Percentiles rank a stretch among this genome's conserved stretches.
phyloP scores from a whole-genome alignment of 2,797 vertebrate genomes.

The Hipposideros larvatus region DNA sequence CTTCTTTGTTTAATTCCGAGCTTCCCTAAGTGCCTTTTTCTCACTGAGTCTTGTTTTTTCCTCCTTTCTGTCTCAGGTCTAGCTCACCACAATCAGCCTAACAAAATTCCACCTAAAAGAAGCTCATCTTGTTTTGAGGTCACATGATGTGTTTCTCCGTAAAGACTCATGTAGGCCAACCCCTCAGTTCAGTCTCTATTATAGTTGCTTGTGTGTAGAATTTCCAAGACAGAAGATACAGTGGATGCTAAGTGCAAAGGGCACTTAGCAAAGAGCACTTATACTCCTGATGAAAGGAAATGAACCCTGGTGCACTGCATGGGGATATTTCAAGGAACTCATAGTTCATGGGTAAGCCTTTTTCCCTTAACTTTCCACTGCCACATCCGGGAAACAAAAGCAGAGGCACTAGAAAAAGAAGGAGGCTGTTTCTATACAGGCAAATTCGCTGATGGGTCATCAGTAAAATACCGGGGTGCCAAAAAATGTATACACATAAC shows the following conservation, averaged over 20 bases:
- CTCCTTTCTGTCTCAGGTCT: slow-evolving; percentile 29
- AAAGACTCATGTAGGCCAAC: not conserved
- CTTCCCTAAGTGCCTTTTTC: slow-evolving; percentile 64
- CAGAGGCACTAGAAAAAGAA: not conserved
- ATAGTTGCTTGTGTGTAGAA: not conserved
- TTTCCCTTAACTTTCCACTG: not conserved
- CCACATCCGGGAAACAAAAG: not conserved
- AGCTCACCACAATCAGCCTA: not conserved
- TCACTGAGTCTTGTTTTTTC: slow-evolving; percentile 43
- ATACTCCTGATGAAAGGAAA: not conserved
- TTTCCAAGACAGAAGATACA: slow-evolving; percentile 56
- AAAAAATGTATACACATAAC: no score
- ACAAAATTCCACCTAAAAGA: slow-evolving; percentile 58
- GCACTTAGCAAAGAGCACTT: not conserved
- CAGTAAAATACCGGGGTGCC: not conserved
- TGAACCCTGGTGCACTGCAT: not conserved
- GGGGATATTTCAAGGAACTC: not conserved
- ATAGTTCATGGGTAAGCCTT: not conserved
- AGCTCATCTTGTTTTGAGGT: not conserved
- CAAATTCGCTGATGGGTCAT: not conserved
- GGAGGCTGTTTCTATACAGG: not conserved
- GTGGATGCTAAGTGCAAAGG: slow-evolving; percentile 12
- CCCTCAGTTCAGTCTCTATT: not conserved
- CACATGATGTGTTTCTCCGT: slow-evolving; percentile 19
- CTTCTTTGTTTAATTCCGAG: slow-evolving; percentile 77